A percentile compares a stretch with the other conserved stretches of the same genome.
These are phyloP conservation scores for Morpho achilles DNA, from an alignment of 2,888 invertebrate genomes.

Conservation along the genomic window DNA sequence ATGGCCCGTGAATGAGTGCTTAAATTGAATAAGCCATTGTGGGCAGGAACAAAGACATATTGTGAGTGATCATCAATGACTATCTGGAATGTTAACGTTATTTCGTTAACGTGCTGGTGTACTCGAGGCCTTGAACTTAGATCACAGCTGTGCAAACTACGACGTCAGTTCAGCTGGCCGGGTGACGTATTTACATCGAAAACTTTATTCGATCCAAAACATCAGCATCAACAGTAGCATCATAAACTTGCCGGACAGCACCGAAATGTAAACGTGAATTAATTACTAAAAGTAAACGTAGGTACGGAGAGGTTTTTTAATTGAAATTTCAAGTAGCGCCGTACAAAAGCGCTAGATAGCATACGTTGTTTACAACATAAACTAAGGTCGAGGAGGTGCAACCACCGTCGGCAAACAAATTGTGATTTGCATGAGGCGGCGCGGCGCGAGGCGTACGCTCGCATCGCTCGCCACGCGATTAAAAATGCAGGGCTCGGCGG, in stretches of 20 bases:
- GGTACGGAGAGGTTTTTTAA: constrained; percentile 22
- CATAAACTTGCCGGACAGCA: constrained; percentile 2
- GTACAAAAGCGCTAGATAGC: constrained; percentile 28
- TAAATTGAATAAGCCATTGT: constrained; percentile 35
- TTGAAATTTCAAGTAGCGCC: constrained; percentile 28
- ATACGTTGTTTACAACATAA: constrained; percentile 55
- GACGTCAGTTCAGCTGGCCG: constrained; percentile 16
- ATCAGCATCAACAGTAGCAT: background rate
- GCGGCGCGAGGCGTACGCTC: constrained; percentile 59
- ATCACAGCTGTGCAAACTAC: constrained; percentile 31
- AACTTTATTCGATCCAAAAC: too few relatives aligned
- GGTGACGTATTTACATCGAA: constrained; percentile 2
- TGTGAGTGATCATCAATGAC: constrained; percentile 37
- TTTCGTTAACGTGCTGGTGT: constrained; percentile 21
- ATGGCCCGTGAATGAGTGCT: constrained; percentile 26
- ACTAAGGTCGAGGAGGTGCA: constrained; percentile 57
- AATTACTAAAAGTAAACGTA: constrained; percentile 18
- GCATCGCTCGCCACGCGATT: constrained; percentile 69
- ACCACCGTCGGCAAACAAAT: constrained; percentile 73
- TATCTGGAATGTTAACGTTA: constrained; percentile 30
- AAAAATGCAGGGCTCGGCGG: constrained; percentile 73
- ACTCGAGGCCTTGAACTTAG: constrained; percentile 64
- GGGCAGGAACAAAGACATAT: constrained; percentile 30
- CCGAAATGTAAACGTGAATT: constrained; percentile 13
- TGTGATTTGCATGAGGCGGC: constrained; percentile 69